phyloP scores from a whole-genome alignment of 2,113 vertebrate genomes.

The Tonatia bakeri region DNA sequence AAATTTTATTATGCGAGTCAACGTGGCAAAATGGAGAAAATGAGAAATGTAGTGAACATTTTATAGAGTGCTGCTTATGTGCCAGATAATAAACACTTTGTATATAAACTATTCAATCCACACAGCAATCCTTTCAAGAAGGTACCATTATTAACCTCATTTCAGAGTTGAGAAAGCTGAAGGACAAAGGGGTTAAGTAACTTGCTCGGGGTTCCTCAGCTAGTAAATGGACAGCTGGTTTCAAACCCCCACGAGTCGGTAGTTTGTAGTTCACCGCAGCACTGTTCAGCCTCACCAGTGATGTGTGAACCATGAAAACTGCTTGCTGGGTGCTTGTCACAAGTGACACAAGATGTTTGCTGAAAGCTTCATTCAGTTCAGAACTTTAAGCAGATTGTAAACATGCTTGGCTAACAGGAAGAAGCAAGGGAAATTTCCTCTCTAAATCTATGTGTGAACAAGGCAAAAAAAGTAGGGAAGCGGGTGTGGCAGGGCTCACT shows the following conservation, averaged over 20 bases:
- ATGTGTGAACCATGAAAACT: too few relatives aligned
- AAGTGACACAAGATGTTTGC: not conserved
- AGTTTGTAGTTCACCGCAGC: not conserved
- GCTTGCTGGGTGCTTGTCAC: not conserved
- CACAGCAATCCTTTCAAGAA: too few relatives aligned
- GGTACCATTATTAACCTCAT: too few relatives aligned
- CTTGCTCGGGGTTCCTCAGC: not conserved
- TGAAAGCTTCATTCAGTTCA: not conserved
- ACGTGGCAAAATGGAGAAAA: not conserved
- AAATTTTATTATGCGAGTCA: not conserved
- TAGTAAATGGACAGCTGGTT: not conserved
- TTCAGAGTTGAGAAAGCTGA: not conserved
- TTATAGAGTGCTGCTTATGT: not conserved
- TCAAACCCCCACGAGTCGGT: rapidly evolving
- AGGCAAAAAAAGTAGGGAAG: not conserved
- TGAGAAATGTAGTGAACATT: not conserved
- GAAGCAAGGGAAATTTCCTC: not conserved
- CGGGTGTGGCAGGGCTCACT: not conserved
- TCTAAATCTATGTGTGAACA: not conserved
- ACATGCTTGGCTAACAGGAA: not conserved
- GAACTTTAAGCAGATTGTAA: not conserved
- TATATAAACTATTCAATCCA: not conserved
- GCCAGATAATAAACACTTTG: not conserved
- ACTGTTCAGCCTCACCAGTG: not conserved
- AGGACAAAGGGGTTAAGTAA: not conserved